phyloP scores from a whole-genome alignment of 2,888 invertebrate genomes.

The Drosophila siamana region DNA sequence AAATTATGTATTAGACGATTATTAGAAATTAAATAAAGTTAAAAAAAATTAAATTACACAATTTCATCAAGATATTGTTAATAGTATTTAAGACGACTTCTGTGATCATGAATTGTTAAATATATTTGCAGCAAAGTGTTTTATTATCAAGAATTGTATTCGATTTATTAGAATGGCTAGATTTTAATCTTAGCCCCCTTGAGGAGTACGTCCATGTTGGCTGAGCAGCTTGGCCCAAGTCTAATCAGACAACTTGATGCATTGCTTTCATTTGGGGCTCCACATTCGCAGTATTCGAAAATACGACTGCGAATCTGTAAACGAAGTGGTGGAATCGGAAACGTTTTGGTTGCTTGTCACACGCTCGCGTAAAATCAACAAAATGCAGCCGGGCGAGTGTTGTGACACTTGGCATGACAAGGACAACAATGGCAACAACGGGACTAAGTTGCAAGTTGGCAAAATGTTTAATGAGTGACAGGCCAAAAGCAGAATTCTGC shows the following conservation, averaged over 20 bases:
- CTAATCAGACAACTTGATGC: constrained; percentile 54
- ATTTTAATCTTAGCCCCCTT: not conserved
- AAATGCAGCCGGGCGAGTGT: constrained; percentile 63
- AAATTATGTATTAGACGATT: no score
- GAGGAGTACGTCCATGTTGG: constrained; percentile 12
- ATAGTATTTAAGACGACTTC: no score
- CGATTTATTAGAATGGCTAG: not conserved
- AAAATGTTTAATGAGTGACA: constrained; percentile 76
- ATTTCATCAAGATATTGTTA: no score
- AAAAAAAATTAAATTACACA: no score
- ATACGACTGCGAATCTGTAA: constrained; percentile 38
- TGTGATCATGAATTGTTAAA: no score
- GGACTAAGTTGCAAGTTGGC: constrained; percentile 64
- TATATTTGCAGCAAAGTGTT: no score
- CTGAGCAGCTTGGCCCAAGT: constrained; percentile 7
- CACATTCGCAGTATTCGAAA: constrained; percentile 63
- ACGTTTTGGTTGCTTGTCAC: constrained; percentile 61
- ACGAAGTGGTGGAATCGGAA: not conserved
- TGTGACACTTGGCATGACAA: constrained; percentile 75
- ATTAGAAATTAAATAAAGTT: no score
- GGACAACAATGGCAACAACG: constrained; percentile 56
- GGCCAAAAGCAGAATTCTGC: constrained; percentile 56
- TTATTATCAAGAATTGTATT: no score
- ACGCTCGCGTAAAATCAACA: constrained; percentile 69
- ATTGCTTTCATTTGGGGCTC: constrained; percentile 50